phyloP scores from a whole-genome alignment of 2,888 invertebrate genomes.

The Lamellibrachia satsuma region DNA sequence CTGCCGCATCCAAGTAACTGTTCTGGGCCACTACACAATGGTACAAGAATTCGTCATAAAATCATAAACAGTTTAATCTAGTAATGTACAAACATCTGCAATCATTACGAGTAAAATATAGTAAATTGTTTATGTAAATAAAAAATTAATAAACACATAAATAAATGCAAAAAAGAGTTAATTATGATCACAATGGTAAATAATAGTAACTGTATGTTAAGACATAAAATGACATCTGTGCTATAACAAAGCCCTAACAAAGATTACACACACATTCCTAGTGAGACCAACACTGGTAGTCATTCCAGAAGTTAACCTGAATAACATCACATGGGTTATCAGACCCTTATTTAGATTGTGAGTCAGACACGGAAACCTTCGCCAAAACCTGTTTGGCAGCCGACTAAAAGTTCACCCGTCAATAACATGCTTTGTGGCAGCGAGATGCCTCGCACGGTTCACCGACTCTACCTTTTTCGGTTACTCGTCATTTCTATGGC shows the following conservation, averaged over 20 bases:
- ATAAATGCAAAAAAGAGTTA: too few relatives aligned
- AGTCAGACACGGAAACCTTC: background rate
- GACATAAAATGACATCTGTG: too few relatives aligned
- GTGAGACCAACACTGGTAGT: background rate
- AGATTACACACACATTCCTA: background rate
- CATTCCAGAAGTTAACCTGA: background rate
- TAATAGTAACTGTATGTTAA: too few relatives aligned
- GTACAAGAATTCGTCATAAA: too few relatives aligned
- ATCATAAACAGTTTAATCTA: too few relatives aligned
- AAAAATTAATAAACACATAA: too few relatives aligned
- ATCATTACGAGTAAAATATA: too few relatives aligned
- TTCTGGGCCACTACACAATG: too few relatives aligned
- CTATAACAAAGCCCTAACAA: background rate
- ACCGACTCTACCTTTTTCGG: background rate
- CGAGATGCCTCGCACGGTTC: background rate
- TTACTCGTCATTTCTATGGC: background rate
- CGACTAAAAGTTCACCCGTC: background rate
- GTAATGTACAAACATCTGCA: too few relatives aligned
- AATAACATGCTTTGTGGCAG: background rate
- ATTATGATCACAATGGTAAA: too few relatives aligned
- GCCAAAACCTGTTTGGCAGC: background rate
- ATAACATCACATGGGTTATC: background rate
- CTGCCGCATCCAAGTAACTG: too few relatives aligned
- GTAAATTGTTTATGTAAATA: too few relatives aligned
- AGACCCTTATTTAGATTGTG: background rate